Base-by-base conservation (phyloP, 1,140 invertebrate species). In the Formica exsecta region DNA sequence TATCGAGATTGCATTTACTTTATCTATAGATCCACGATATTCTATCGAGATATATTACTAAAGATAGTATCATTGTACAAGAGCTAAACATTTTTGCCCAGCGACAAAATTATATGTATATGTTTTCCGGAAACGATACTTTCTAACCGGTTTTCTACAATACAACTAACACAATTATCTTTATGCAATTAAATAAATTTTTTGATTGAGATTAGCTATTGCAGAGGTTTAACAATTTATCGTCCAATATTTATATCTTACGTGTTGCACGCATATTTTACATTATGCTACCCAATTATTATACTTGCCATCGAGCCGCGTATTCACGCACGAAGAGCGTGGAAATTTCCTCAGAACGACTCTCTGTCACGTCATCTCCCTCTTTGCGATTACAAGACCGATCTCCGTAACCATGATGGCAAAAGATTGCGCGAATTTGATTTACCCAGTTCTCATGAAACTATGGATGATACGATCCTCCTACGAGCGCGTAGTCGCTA, bases 371-470 rank as follows among this genome's bases (percentile, higher is more conserved):
- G 22, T 16, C 38, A 7, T 41, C 48, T 51, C 48, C 16, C 48
- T 51, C 3, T 13, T 6, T 62, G 73, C 61, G 75, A 89, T 89
- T 89, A 65, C 88, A 64, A 89, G 65, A 89, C 62, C 41, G 62
- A 66, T 73, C 71, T 51, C 41, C 54, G 88, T 89, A 86, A 89
- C 76, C 73, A n/a, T 51, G 36, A 71, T 25, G 62, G 88, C 29
- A 65, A 51, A 41, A 86, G 71, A 89, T 89, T 86, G 76, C 87
- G 73, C 57, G 86, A 86, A 68, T 71, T 87, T 87, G 81, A 76
- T 75, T 73, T 77, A 44, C 76, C 70, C 25, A 74, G 88, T 90
- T 90, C 89, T 86, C 89, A 90, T 32, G 85, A 87, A 90, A 89
- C 83, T 65, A 79, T 51, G 57, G 51, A 88, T 62, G 83, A 88